Evolutionary conservation across 2,113 vertebrate genomes (phyloP), one percentile per base, ranked within the genome.

Genomic region (Ornithorhynchus anatinus): DNA sequence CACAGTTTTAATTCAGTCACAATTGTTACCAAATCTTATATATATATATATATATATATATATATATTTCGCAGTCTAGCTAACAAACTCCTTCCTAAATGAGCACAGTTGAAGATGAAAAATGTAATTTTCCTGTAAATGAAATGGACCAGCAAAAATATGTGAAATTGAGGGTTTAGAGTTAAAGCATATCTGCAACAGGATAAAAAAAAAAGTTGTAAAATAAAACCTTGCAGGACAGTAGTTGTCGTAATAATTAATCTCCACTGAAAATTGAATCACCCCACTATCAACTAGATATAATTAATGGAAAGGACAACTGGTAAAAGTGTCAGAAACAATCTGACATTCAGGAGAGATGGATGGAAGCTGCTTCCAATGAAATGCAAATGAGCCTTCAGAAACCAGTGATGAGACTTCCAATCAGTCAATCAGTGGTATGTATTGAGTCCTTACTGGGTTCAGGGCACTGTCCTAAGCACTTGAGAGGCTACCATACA

Each of bases 271-370:
- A 29, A 69, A 81, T 57, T 60, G 2, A 69, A 25, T 47, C 13
- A 75, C 80, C 32, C 77, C 47, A 80, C 62, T 63, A 62, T 33
- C 45, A 64, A 50, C 43, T 40, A 76, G 6, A 56, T 72, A 51
- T 25, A 79, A 48, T 59, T 82, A 73, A 69, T 67, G 32, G 69
- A 82, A 75, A 75, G 23, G 38, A 27, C 35, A 60, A 25, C 36
- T 79, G 51, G 36, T 59, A 84, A 75, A 43, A 53, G 69, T 38
- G 44, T 69, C 48, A 80, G 25, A 38, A 84, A 82, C 45, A 59
- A 27, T 13, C 11, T 42, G 77, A 64, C 4, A 63, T 8, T 1
- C 54, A 22, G 33, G 39, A 66, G 81, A 31, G 50, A n/a, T 74
- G 7, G 54, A 53, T 60, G 25, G 19, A 38, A 44, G 42, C 59